Evolutionary conservation across 2,797 vertebrate genomes (phyloP), one percentile per base, ranked within the genome.

Genomic region (Zonotrichia albicollis): DNA sequence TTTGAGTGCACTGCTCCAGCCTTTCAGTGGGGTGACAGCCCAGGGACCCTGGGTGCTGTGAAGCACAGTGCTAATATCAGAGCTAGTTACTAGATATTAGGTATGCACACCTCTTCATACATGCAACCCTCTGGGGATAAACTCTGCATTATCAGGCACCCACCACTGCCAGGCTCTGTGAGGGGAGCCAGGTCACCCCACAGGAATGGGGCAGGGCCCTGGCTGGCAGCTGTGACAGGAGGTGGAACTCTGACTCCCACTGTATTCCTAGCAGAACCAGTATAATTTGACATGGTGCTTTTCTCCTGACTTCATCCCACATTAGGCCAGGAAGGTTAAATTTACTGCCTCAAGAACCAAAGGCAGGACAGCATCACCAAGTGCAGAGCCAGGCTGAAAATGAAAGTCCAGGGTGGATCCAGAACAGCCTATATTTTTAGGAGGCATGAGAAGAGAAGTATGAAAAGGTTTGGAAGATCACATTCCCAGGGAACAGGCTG

Each of bases 391-490:
- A 75, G 50, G 22, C 21, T 65, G 62, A 87, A 92, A 95, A 87
- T 25, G 2, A 30, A 84, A 92, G 55, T 58, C 34, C 43, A 70
- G 30, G 14, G 9, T 66, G 34, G 29, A 17, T 67, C 89, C 79
- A 67, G 62, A 50, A 40, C 25, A 80, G 29, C 11, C 19, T 62
- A 2, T 29, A 27, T 83, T 81, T 78, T 64, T n/a, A 71, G 40
- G 11, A 83, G 50, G 26, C 17, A n/a, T 7, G 7, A 14, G 6
- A 86, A 79, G 53, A 79, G 23, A 84, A 60, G 40, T 34, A 23
- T 26, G 74, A 89, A 95, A 96, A 95, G 43, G 50, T 93, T 74
- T 95, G 90, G 91, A 90, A 92, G 94, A 90, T 66, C 66, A 80
- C 71, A 84, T 94, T 73, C 87, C 66, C 46, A 42, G 48, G 48